phyloP scores from a whole-genome alignment of 2,797 vertebrate genomes.

The Macropus fuliginosus region DNA sequence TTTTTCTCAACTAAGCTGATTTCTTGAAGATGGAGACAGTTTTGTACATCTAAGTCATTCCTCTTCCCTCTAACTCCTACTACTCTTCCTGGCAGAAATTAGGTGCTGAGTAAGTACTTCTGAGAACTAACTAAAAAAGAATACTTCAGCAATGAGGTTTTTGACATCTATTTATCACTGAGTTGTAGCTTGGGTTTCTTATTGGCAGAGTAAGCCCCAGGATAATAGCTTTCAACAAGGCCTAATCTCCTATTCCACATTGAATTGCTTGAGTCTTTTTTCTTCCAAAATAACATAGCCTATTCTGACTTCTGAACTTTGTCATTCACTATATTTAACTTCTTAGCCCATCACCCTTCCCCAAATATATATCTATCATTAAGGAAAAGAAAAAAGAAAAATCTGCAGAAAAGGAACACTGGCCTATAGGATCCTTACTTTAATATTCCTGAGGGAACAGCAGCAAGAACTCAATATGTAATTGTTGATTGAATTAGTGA shows the following conservation, averaged over 20 bases:
- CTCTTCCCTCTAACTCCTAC: too few relatives aligned
- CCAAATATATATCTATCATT: background rate
- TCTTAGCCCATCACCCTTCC: background rate
- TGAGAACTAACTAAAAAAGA: background rate
- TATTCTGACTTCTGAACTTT: background rate
- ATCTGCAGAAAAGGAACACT: background rate
- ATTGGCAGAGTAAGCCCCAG: background rate
- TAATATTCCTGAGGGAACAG: background rate
- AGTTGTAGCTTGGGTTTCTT: slow-evolving; percentile 2
- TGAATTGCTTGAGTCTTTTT: background rate
- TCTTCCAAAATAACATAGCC: background rate
- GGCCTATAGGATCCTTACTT: background rate
- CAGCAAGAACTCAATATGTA: background rate
- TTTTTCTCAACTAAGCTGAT: too few relatives aligned
- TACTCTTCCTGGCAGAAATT: background rate
- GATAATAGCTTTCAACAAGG: background rate
- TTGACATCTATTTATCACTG: background rate
- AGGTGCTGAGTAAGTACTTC: background rate
- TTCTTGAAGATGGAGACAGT: too few relatives aligned
- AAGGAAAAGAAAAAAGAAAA: slow-evolving; percentile 14
- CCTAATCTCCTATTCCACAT: background rate
- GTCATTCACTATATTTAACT: background rate
- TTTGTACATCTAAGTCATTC: too few relatives aligned
- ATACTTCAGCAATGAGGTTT: background rate
- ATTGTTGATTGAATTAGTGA: background rate